Base-by-base conservation (phyloP, 1,140 invertebrate genomes). In the Drosophila orosa region DNA sequence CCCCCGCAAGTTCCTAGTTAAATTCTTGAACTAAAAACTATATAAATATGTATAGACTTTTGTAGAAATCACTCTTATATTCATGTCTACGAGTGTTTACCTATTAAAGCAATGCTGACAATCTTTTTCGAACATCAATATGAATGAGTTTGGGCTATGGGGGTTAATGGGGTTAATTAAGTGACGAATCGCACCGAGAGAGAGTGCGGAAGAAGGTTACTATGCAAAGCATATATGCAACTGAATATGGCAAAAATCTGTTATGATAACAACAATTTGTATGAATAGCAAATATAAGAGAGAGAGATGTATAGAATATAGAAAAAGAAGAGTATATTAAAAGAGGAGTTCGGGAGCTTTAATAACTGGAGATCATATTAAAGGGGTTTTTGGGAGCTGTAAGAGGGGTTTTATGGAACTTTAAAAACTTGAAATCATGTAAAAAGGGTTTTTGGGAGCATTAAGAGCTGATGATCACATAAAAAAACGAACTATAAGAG, bases 141-240 rank as follows among this genome's bases (percentile, higher is more conserved):
- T 65, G 78, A 52, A 66, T 67, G 44, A 60, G 78, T 67, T 81
- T 68, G 73, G 58, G 52, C 66, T 25, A 68, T 44, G 42, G 55
- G 56, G 68, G 78, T 82, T 82, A 82, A 81, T 81, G 39, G 78
- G 79, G 79, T 81, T 54, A 54, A 54, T 54, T 54, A 54, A 54
- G 50, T 54, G 50, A 54, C 31, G 50, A 54, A 35, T 54, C 19
- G 50, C 50, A 35, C 50, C 47, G 15, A 27, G 44, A 27, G 29
- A 52, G 48, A 54, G 8, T 54, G 8, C 50, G 50, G 50, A 54
- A 54, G 50, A 19, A 54, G 50, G 50, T 24, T 54, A 24, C 50
- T 54, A 54, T 35, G 50, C 8, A 35, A 54, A 54, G 31, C 19
- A 35, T 6, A 35, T 54, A 10, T 54, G 50, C 50, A 52, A 2